Conservation (phyloP, 1,140 invertebrate species). For the Apis mellifera region Amel_HAv3.1 CM009931.2:23418001-23418500, state of each 20-base stretch:
- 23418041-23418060: neutral
- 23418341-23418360: neutral
- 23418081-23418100: conserved; percentile 43
- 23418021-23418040: conserved; percentile 14
- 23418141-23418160: conserved; percentile 2
- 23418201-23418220: conserved; percentile 42
- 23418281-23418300: conserved; percentile 22
- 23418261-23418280: neutral
- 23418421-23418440: conserved; percentile 26
- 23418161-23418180: neutral
- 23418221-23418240: conserved; percentile 44
- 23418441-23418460: conserved; percentile 5
- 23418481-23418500: conserved; percentile 7
- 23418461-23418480: neutral
- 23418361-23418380: neutral
- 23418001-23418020: conserved; percentile 1
- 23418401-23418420: neutral
- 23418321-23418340: no score
- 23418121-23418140: conserved; percentile 18
- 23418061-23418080: conserved; percentile 52
- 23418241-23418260: neutral
- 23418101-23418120: conserved; percentile 48
- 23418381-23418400: conserved; percentile 1
- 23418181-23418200: conserved; percentile 32
- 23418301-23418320: neutral